Evolutionary conservation across 2,797 vertebrate species (phyloP), one percentile per base, ranked within the genome.

Genomic region (Orestias chungarensis): DNA sequence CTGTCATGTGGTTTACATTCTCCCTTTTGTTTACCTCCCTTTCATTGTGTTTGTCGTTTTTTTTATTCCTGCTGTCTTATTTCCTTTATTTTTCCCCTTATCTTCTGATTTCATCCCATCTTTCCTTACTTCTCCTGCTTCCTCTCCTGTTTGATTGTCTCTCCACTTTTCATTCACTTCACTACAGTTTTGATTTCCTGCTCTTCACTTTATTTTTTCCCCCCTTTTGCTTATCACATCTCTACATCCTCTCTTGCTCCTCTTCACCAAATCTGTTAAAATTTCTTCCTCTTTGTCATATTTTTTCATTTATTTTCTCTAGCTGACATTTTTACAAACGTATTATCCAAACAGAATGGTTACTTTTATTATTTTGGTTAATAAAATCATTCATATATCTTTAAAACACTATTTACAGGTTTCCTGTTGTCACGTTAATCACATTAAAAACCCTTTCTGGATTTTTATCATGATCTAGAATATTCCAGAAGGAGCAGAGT

Each of bases 211-310:
- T 29, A 31, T 74, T 68, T 61, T 23, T 50, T 42, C 0, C 4
- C 50, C 14, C 50, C 44, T 27, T 64, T 71, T 42, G 6, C 72
- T 66, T 44, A 27, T 69, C 42, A 18, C 66, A 72, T 71, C 73
- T 61, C 43, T 20, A 6, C 23, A 14, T 11, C 29, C 6, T 72
- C 35, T 33, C 31, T 17, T 4, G 15, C 23, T 23, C 43, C 15
- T 27, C 43, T 5, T 44, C 44, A 31, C 18, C 64, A 62, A 62
- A 62, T 23, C 23, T 15, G 23, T 62, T 40, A 62, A 40, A 40
- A 8, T 4, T 38, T 61, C 33, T 40, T 59, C 20, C 6, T 50
- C 57, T n/a, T 61, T 23, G 38, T 38, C 23, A n/a, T 3, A 38
- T 12, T 40, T 11, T 62, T 14, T n/a, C 8, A 38, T 38, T 20